phyloP scores from a whole-genome alignment of 1,140 invertebrate species.

The Limonius californicus region DNA sequence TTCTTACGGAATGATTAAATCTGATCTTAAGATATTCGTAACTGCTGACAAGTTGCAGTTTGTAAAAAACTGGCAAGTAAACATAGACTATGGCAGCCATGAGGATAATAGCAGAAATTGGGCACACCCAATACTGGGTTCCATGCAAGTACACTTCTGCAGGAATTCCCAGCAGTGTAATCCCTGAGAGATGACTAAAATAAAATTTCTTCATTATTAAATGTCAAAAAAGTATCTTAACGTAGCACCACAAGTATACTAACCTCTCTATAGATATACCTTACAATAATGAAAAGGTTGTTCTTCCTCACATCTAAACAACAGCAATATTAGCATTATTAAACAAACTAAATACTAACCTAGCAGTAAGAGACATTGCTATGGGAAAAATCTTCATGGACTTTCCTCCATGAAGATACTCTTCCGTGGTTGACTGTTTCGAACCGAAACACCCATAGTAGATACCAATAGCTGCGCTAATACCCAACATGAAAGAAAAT shows the following conservation, averaged over 20 bases:
- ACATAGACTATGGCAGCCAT: background rate
- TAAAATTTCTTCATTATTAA: conserved; percentile 33
- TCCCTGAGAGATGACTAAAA: conserved; percentile 69
- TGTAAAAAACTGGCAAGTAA: conserved; percentile 8
- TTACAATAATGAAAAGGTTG: conserved; percentile 62
- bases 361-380: conserved; percentile 64
- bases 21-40: conserved; percentile 61
- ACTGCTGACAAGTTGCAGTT: conserved; percentile 57
- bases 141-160: conserved; percentile 74
- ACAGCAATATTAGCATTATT: no score
- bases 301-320: no score
- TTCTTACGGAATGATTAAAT: conserved; percentile 49
- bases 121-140: conserved; percentile 55
- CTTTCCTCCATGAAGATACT: conserved; percentile 75
- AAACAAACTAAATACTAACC: conserved; percentile 22
- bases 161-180: conserved; percentile 71
- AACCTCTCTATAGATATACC: no score
- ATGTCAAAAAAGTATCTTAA: conserved; percentile 40
- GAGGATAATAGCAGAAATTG: background rate
- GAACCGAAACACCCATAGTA: conserved; percentile 71
- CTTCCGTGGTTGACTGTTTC: conserved; percentile 66
- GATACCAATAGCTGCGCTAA: conserved; percentile 67
- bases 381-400: conserved; percentile 72
- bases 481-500: conserved; percentile 58
- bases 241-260: no score